Base-by-base conservation (phyloP, 1,140 invertebrate genomes). In the Camponotus floridanus region DNA sequence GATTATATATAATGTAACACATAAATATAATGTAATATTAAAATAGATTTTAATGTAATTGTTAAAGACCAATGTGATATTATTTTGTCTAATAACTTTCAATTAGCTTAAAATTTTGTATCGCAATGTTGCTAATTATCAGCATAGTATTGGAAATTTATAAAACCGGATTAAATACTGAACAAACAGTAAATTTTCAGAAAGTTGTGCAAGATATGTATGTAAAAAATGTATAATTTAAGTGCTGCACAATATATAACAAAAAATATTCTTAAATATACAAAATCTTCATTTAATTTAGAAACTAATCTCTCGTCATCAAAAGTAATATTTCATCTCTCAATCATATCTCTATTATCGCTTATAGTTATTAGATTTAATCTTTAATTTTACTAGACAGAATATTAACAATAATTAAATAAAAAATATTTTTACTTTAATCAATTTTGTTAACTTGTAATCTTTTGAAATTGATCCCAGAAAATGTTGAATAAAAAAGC, bases 11-110 rank as follows among this genome's bases (percentile, higher is more conserved):
- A 6, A 18, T 51, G 26, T 26, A 26, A 26, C 26, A 26, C 26
- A 26, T 26, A 26, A 26, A 36, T 48, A 48, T 48, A 31, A 13
- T 7, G 6, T 65, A 64, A 68, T 68, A 26, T 26, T 39, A 45
- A 36, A 51, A 48, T 26, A 26, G 55, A 65, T 55, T 68, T 45
- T 55, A 39, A 67, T 79, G 31, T 67, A 67, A 51, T 55, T 36
- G 3, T 36, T 70, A 26, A 80, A n/a, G 45, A 80, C 33, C 33
- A 39, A 55, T 80, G 45, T 70, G 64, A 70, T 80, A 70, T 68
- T 80, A 5, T 80, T 80, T 80, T 39, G 64, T 33, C 70, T n/a
- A 70, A 55, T 64, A 33, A 48, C n/a, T 51, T 39, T 64, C 8
- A 51, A 76, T 15, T 15, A 65, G 26, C n/a, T 55, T 57, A 55